Base-by-base conservation (phyloP, 2,113 vertebrate species). In the Ptilorrhoa leucosticta region DNA sequence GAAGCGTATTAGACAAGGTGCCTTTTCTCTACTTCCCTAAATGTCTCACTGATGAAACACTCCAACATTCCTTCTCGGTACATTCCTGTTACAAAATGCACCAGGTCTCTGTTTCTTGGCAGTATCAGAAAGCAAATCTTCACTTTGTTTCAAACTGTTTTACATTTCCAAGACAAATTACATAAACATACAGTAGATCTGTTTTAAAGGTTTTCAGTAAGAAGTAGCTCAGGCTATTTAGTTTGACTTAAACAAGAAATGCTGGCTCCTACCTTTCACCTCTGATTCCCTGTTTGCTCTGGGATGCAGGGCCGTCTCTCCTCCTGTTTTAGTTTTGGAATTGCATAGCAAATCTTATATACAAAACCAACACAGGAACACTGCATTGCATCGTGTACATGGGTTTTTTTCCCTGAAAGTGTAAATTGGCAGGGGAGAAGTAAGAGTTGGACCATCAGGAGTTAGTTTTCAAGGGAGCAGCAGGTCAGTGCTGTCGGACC, bases 191-290 rank as follows among this genome's bases (percentile, higher is more conserved):
- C 76, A 85, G 26, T 40, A 68, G 35, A 37, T 44, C 47, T 53
- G 60, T 44, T 94, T 82, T 31, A 90, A 77, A 93, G 47, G 39
- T 48, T 90, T 90, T 65, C 86, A 57, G 77, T 33, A 92, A 93
- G 64, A 85, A 92, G 72, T 5, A 92, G 51, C 80, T 95, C 76
- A 81, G 51, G 33, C 83, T 77, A 91, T 72, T 94, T 80, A 80
- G 42, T 75, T 78, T 75, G 33, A 91, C 28, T 87, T 73, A 95
- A 94, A 91, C 1, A 61, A 97, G 87, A 96, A 97, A 96, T 84
- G 64, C 73, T 85, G 70, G 71, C 72, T 96, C 97, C 97, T 97
- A 97, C 97, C 97, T 97, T 97, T 94, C 73, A 80, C 85, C 92
- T 95, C 81, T 82, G 92, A 75, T 84, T 94, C 82, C 83, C 89